Percentiles rank a stretch among this genome's conserved stretches.
These are phyloP conservation scores for Eupithecia insigniata DNA, from an alignment of 2,888 invertebrate genomes.

Conservation along the genomic window DNA sequence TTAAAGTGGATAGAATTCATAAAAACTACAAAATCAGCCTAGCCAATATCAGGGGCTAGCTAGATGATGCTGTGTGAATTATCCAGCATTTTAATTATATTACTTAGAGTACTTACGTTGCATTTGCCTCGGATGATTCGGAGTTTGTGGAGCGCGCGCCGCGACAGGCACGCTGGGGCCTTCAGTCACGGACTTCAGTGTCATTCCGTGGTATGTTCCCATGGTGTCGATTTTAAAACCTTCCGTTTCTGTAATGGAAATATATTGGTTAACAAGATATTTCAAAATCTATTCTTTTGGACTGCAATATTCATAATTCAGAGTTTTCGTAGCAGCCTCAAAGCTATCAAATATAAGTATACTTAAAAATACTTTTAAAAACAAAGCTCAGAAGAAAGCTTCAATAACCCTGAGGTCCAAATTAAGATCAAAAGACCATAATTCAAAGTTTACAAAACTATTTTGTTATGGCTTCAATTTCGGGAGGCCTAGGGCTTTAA, in stretches of 20 bases:
- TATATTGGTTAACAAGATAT: not conserved
- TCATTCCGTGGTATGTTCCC: conserved; percentile 99
- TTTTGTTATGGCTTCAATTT: not conserved
- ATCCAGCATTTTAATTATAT: no score
- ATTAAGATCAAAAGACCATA: not conserved
- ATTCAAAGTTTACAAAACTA: not conserved
- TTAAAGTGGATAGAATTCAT: no score
- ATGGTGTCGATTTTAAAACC: conserved; percentile 99
- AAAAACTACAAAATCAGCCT: no score
- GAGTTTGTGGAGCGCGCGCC: conserved; percentile 76
- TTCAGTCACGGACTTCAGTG: conserved; percentile 98
- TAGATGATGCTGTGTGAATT: no score
- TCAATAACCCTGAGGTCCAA: not conserved
- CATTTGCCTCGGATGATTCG: conserved; percentile 75
- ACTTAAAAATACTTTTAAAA: not conserved
- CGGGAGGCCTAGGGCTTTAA: not conserved
- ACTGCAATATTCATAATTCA: not conserved
- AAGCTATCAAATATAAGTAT: not conserved
- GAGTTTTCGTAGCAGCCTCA: not conserved
- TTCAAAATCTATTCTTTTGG: not conserved
- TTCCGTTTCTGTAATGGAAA: conserved; percentile 90
- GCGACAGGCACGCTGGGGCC: conserved; percentile 89
- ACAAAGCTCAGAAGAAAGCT: not conserved
- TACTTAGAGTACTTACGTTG: conserved; percentile 69
- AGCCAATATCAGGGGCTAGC: no score